Evolutionary conservation across 2,888 invertebrate species (phyloP).

Genomic region (Leucania comma): DNA sequence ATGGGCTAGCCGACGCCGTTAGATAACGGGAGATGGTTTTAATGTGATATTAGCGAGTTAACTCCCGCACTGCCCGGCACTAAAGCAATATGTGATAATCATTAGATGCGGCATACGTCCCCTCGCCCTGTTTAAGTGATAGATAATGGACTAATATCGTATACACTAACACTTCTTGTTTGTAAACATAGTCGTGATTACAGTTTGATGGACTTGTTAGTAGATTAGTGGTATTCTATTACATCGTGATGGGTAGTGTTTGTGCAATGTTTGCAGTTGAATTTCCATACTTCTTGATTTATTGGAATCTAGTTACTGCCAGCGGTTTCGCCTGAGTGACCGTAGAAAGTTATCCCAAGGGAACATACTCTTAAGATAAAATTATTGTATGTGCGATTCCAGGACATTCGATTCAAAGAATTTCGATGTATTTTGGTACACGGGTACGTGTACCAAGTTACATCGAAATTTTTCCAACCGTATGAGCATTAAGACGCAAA

Average conservation of each 20-base stretch:
- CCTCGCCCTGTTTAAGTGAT: slow-evolving; percentile 64
- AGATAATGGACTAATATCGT: slow-evolving; percentile 65
- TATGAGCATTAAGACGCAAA: too few relatives aligned
- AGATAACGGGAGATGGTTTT: slow-evolving; percentile 79
- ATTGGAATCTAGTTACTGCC: too few relatives aligned
- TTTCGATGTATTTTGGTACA: too few relatives aligned
- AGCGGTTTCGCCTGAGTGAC: too few relatives aligned
- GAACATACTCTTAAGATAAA: too few relatives aligned
- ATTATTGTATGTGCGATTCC: too few relatives aligned
- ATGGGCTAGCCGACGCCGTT: slow-evolving; percentile 68
- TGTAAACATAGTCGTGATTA: slow-evolving; percentile 54
- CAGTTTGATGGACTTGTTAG: slow-evolving; percentile 59
- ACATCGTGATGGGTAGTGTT: slow-evolving; percentile 15
- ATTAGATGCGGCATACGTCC: slow-evolving; percentile 64
- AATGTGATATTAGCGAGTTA: slow-evolving; percentile 82
- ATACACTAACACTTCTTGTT: slow-evolving; percentile 59
- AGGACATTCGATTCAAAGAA: too few relatives aligned
- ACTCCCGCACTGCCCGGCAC: slow-evolving; percentile 60
- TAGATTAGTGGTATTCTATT: slow-evolving; percentile 55
- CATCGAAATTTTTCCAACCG: too few relatives aligned
- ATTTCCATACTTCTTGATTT: neutral
- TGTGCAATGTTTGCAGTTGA: slow-evolving; percentile 29
- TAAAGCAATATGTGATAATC: slow-evolving; percentile 68
- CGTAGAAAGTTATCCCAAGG: too few relatives aligned
- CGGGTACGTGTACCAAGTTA: too few relatives aligned